Percentiles rank a stretch among this genome's conserved stretches.
phyloP scores from a whole-genome alignment of 1,140 invertebrate species.

The Adoxophyes honmai region DNA sequence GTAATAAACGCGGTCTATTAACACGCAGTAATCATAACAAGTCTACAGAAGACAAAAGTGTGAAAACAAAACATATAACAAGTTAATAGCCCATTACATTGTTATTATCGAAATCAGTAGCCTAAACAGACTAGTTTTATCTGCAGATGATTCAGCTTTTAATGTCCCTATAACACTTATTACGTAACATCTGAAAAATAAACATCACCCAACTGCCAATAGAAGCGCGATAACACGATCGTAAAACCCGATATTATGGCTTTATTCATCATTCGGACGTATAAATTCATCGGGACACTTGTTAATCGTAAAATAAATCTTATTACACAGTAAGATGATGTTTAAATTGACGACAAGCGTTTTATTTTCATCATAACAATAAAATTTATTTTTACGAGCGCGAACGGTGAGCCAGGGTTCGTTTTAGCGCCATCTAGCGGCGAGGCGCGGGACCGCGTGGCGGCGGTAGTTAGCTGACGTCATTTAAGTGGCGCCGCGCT shows the following conservation, averaged over 20 bases:
- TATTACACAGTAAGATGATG: constrained; percentile 74
- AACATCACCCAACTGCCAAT: constrained; percentile 53
- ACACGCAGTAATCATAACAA: neutral
- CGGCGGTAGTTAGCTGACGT: constrained; percentile 38
- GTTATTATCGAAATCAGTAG: constrained; percentile 9
- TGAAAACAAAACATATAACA: constrained; percentile 9
- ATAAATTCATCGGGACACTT: constrained; percentile 76
- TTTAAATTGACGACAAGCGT: constrained; percentile 76
- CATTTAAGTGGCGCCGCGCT: constrained; percentile 33
- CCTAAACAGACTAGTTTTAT: constrained; percentile 15
- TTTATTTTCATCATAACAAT: constrained; percentile 77
- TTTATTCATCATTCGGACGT: constrained; percentile 71
- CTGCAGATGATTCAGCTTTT: constrained; percentile 46
- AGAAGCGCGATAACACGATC: constrained; percentile 60
- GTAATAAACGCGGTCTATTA: neutral
- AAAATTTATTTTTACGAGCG: constrained; percentile 76
- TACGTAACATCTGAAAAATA: constrained; percentile 47
- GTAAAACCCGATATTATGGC: constrained; percentile 69
- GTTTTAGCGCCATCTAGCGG: constrained; percentile 57
- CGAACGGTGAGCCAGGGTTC: constrained; percentile 30
- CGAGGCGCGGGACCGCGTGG: constrained; percentile 31
- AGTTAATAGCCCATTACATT: constrained; percentile 21
- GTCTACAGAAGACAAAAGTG: neutral
- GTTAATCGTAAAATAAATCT: constrained; percentile 77
- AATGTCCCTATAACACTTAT: constrained; percentile 33